Evolutionary conservation across 2,888 invertebrate genomes (phyloP).

Genomic region (Chaetoderma sp.): DNA sequence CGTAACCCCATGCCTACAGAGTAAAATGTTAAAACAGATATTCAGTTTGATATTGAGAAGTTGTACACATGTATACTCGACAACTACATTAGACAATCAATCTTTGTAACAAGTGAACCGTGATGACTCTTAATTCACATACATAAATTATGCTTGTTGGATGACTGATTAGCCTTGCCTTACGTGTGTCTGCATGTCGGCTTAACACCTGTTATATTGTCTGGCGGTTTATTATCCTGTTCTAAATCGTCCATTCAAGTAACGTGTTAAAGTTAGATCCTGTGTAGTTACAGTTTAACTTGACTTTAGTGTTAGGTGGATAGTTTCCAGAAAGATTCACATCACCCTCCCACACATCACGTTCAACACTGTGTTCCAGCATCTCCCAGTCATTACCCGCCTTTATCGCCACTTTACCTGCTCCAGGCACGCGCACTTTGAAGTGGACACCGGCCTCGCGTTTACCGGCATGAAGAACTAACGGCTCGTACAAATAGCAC

Average conservation of each 20-base stretch:
- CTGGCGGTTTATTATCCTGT: too few relatives aligned
- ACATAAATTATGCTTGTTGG: too few relatives aligned
- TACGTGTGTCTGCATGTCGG: too few relatives aligned
- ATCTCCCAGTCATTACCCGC: constrained; percentile 63
- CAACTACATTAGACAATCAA: too few relatives aligned
- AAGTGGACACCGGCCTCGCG: constrained; percentile 46
- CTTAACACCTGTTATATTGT: too few relatives aligned
- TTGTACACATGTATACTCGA: too few relatives aligned
- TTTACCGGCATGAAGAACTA: constrained; percentile 47
- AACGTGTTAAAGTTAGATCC: constrained; percentile 51
- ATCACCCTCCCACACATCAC: constrained; percentile 53
- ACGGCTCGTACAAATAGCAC: constrained; percentile 62
- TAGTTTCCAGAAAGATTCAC: constrained; percentile 49
- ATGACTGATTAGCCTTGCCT: too few relatives aligned
- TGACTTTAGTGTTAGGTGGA: constrained; percentile 57
- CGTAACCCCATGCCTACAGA: too few relatives aligned
- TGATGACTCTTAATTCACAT: too few relatives aligned
- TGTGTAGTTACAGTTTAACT: constrained; percentile 60
- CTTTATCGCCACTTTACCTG: constrained; percentile 63
- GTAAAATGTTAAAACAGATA: too few relatives aligned
- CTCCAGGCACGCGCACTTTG: constrained; percentile 60
- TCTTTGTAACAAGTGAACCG: too few relatives aligned
- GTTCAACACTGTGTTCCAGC: constrained; percentile 47
- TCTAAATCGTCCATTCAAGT: constrained; percentile 51
- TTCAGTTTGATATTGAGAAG: too few relatives aligned